Base-by-base conservation (phyloP, 2,797 vertebrate species). In the Aphelocoma californica region DNA sequence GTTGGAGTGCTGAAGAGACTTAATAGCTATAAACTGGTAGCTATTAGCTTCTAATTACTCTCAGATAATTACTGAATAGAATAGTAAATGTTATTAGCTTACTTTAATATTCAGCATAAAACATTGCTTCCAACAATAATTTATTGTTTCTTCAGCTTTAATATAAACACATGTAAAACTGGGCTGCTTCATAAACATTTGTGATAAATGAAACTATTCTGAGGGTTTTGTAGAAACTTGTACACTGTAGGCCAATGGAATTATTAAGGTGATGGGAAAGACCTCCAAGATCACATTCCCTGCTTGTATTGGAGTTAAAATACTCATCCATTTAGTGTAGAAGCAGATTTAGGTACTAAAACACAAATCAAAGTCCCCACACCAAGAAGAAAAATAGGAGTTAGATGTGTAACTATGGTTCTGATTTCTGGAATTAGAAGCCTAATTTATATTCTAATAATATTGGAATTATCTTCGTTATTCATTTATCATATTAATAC, bases 61-160 rank as follows among this genome's bases (percentile, higher is more conserved):
- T 89, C 85, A 95, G 95, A 97, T 96, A 97, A 96, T 97, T 96
- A 96, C 87, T 83, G 92, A 88, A 97, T 92, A 92, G 91, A 96
- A 92, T 84, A 92, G 89, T 94, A 93, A 95, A 91, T 66, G 83
- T 88, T 96, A 91, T 94, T 93, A 97, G 36, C 74, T 83, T 71
- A 18, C 88, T 95, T 96, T 84, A 97, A 95, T 96, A 95, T 97
- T 97, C 57, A 77, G 19, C 88, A 86, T 88, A 95, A 96, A 96
- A 62, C 83, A 90, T 94, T 92, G 88, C 88, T 95, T 92, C 82
- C 91, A 72, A 93, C 51, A 86, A 88, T 92, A 95, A 97, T 95
- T 95, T 93, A 91, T 48, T 79, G 34, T 38, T 95, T 93, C 44
- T 65, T 88, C 60, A 38, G 77, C 66, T 94, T 93, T 81, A 82